These are phyloP conservation scores for Campylorhamphus procurvoides DNA, from an alignment of 2,113 vertebrate genomes.

Conservation along the genomic window DNA sequence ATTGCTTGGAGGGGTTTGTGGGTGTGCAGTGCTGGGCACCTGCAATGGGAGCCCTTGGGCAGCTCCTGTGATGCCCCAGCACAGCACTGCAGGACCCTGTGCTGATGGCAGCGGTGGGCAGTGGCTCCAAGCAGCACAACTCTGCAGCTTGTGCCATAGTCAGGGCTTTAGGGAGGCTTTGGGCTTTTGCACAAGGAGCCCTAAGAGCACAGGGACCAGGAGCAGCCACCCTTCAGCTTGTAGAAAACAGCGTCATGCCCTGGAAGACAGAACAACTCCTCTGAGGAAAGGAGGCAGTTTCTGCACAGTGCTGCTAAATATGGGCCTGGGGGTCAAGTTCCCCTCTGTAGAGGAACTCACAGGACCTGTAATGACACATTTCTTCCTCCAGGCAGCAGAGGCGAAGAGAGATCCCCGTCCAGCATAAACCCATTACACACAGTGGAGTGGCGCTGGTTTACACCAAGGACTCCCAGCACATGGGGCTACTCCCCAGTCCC, in stretches of 20 bases:
- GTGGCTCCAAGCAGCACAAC: background rate
- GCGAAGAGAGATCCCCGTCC: background rate
- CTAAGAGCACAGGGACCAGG: fast-evolving
- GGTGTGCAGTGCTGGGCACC: background rate
- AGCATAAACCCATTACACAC: background rate
- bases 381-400: background rate
- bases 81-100: fast-evolving
- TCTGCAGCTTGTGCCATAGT: fast-evolving
- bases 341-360: background rate
- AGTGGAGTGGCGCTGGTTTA: background rate
- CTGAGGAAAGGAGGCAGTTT: background rate
- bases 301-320: fast-evolving
- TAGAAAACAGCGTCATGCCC: fast-evolving
- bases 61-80: fast-evolving
- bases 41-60: fast-evolving
- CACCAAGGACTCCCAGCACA: background rate
- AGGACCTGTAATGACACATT: background rate
- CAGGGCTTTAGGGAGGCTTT: background rate
- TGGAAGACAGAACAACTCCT: background rate
- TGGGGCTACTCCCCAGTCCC: fast-evolving
- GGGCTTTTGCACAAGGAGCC: background rate
- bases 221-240: fast-evolving
- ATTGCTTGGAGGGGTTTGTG: background rate
- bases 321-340: fast-evolving
- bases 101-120: background rate